phyloP scores from a whole-genome alignment of 2,113 vertebrate genomes.

The Tylochromis polylepis region DNA sequence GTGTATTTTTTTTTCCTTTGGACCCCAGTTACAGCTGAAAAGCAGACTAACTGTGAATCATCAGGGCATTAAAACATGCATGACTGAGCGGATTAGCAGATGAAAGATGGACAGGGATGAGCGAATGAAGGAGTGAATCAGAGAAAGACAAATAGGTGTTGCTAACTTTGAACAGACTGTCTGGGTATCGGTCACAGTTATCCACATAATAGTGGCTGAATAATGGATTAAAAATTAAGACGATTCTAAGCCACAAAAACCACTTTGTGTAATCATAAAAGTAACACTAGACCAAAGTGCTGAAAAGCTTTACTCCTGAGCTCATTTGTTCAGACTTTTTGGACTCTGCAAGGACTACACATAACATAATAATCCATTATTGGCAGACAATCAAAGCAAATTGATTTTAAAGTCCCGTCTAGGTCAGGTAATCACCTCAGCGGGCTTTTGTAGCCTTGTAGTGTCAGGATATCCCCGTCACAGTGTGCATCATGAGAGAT shows the following conservation, averaged over 20 bases:
- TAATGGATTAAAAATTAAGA: neutral
- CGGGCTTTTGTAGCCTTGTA: neutral
- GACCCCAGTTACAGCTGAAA: neutral
- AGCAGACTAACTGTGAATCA: neutral
- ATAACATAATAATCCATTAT: constrained; percentile 12
- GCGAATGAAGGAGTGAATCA: neutral
- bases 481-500: neutral
- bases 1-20: neutral
- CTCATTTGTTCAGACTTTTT: neutral
- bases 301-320: neutral
- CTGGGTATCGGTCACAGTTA: neutral
- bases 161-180: neutral
- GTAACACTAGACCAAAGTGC: neutral
- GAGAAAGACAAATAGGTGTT: neutral
- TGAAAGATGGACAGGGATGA: neutral
- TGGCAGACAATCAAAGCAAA: constrained; percentile 43
- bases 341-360: neutral
- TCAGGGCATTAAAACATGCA: neutral
- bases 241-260: neutral
- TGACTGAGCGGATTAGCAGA: neutral
- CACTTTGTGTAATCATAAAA: neutral
- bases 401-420: constrained; percentile 43
- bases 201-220: neutral
- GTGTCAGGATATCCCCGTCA: neutral
- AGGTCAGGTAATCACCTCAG: constrained; percentile 33